Conservation (phyloP, 2,888 invertebrate species). For the Agonopterix alstromeriana region DNA sequence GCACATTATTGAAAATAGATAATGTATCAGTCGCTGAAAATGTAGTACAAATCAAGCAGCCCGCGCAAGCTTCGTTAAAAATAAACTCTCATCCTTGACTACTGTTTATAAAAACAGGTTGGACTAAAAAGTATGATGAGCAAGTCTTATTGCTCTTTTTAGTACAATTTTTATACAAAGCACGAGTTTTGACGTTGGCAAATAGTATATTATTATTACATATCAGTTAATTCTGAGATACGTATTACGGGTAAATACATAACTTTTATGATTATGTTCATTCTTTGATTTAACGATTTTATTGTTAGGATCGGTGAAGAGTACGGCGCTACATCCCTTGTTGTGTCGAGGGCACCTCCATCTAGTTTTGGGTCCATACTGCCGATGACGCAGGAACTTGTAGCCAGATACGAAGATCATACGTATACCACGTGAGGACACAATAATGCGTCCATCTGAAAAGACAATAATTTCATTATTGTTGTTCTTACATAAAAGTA, state of each 20-base stretch:
- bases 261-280: slow-evolving; percentile 18
- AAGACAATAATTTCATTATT: neutral
- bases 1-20: no score
- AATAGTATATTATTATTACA: no score
- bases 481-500: neutral
- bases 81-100: no score
- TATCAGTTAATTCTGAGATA: no score
- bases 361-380: slow-evolving; percentile 14
- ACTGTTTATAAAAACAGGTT: no score
- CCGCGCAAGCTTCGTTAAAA: no score
- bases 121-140: no score
- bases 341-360: slow-evolving; percentile 25
- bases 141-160: no score
- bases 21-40: no score
- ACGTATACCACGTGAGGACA: slow-evolving; percentile 3
- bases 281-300: slow-evolving; percentile 4
- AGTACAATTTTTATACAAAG: no score
- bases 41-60: no score
- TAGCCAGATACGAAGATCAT: slow-evolving; percentile 10
- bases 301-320: neutral
- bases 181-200: no score
- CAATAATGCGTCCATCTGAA: slow-evolving; percentile 2
- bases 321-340: slow-evolving; percentile 6
- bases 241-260: neutral
- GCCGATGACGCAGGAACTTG: slow-evolving; percentile 10